A percentile compares a stretch with the other conserved stretches of the same genome.
Conservation (phyloP, 2,888 invertebrate species). For the Chelonus formosanus region DNA sequence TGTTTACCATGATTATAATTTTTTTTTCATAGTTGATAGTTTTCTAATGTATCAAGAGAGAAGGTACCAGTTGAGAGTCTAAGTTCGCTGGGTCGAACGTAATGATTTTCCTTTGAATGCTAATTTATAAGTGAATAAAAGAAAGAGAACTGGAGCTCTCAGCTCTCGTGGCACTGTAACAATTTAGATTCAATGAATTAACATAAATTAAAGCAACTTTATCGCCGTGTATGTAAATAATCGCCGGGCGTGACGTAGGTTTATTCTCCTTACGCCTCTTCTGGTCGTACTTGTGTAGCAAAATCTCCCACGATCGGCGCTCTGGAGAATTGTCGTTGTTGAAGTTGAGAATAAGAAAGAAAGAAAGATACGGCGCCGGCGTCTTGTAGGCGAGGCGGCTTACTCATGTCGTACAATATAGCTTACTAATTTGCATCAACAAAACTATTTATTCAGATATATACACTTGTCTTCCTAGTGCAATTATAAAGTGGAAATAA, state of each 20-base stretch:
- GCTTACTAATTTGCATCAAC: constrained; percentile 8
- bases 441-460: constrained; percentile 16
- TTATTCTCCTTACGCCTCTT: constrained; percentile 33
- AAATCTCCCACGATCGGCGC: constrained; percentile 35
- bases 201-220: constrained; percentile 32
- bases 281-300: background rate
- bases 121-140: constrained; percentile 36
- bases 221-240: constrained; percentile 33
- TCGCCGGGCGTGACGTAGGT: constrained; percentile 34
- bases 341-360: background rate
- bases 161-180: constrained; percentile 11
- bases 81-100: constrained; percentile 1
- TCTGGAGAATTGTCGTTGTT: background rate
- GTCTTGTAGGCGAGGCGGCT: constrained; percentile 26
- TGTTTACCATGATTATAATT: background rate
- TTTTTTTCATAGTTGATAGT: background rate
- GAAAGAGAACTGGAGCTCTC: background rate
- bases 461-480: background rate
- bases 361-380: constrained; percentile 28
- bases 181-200: constrained; percentile 36
- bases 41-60: background rate
- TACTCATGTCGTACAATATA: background rate
- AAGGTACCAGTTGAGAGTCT: background rate
- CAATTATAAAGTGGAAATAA: constrained; percentile 5
- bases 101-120: constrained; percentile 43